These are phyloP conservation scores for Ginglymostoma cirratum DNA, from an alignment of 2,113 vertebrate species.

Conservation along the genomic window DNA sequence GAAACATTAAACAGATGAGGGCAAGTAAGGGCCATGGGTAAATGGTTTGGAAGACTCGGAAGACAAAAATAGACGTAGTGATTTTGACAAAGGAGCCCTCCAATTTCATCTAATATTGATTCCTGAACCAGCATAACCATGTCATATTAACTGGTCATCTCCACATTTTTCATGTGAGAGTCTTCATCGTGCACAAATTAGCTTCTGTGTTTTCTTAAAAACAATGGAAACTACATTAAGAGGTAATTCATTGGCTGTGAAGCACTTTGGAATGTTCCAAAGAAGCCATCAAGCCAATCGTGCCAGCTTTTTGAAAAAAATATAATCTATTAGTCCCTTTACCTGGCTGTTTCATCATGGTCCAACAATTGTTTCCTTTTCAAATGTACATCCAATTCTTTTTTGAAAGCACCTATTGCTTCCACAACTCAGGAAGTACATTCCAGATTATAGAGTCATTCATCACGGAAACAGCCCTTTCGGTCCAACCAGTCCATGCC, in stretches of 20 bases:
- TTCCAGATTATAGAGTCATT: background rate
- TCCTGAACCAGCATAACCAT: background rate
- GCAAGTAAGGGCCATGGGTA: background rate
- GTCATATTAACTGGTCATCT: background rate
- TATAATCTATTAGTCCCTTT: background rate
- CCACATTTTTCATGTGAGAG: background rate
- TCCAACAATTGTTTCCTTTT: background rate
- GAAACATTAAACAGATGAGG: background rate
- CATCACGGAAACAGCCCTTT: too few relatives aligned
- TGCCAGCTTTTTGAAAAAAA: background rate
- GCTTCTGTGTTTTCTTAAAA: background rate
- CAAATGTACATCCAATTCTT: background rate
- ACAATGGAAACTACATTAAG: background rate
- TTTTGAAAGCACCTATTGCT: background rate
- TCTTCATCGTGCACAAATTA: background rate
- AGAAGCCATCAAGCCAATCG: background rate
- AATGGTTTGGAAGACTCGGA: background rate
- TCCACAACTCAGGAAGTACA: background rate
- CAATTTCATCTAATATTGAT: background rate
- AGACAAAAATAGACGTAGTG: background rate
- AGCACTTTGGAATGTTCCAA: background rate
- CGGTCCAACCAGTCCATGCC: too few relatives aligned
- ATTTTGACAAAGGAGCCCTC: background rate
- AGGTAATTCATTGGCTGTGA: background rate
- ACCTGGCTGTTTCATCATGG: background rate